phyloP scores from a whole-genome alignment of 1,140 invertebrate genomes.

The Drosophila asahinai region DNA sequence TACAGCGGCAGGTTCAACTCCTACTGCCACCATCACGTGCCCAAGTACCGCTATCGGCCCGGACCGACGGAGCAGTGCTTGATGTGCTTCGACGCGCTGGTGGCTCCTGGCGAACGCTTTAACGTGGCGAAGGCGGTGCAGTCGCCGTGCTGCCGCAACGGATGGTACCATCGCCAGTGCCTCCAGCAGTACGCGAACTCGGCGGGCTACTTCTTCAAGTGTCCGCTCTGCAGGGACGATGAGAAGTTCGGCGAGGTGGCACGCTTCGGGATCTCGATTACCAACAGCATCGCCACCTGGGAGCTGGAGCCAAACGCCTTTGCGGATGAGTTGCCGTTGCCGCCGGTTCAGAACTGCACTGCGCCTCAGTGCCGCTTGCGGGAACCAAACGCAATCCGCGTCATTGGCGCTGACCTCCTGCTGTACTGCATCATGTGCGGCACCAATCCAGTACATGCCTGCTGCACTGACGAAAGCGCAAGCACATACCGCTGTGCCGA shows the following conservation, averaged over 20 bases:
- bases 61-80: not conserved
- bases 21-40: conserved; percentile 43
- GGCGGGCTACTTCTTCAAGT: conserved; percentile 67
- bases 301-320: conserved; percentile 40
- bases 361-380: not conserved
- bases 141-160: conserved; percentile 53
- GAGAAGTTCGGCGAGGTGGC: conserved; percentile 16
- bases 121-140: conserved; percentile 10
- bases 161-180: conserved; percentile 62
- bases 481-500: conserved; percentile 24
- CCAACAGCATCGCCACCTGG: conserved; percentile 59
- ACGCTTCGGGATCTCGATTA: conserved; percentile 45
- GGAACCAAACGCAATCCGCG: too few relatives aligned
- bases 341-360: not conserved
- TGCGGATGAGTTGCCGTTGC: conserved; percentile 13
- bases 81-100: conserved; percentile 42
- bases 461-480: not conserved
- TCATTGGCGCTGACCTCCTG: not conserved
- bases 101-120: not conserved
- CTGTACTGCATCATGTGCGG: conserved; percentile 45
- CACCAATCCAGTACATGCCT: conserved; percentile 44
- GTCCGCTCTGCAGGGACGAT: conserved; percentile 59
- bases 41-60: not conserved
- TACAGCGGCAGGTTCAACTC: conserved; percentile 43
- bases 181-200: conserved; percentile 58